Percentiles rank a stretch among this genome's conserved stretches.
These are phyloP conservation scores for Caenorhabditis tropicalis DNA, from an alignment of 1,140 invertebrate species.

Conservation along the genomic window DNA sequence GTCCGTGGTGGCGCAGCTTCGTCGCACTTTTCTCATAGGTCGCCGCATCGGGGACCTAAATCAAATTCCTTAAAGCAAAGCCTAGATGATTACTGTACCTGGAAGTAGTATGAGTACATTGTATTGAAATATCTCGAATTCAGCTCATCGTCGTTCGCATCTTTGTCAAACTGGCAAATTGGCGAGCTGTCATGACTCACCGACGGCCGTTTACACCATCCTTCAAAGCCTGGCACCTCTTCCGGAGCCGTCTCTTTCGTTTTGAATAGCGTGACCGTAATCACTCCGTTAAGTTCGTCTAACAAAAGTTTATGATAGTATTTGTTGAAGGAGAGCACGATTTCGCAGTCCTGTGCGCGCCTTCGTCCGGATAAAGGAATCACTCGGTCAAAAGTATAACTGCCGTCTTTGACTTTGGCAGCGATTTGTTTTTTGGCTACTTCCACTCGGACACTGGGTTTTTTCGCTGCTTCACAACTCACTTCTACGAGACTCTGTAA, in stretches of 20 bases:
- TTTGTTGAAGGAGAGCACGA: slow-evolving; percentile 22
- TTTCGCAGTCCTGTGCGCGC: not conserved
- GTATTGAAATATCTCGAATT: not conserved
- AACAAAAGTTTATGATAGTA: not conserved
- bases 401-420: not conserved
- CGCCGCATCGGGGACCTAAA: slow-evolving; percentile 66
- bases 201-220: slow-evolving; percentile 14
- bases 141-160: slow-evolving; percentile 15
- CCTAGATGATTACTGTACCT: slow-evolving; percentile 2
- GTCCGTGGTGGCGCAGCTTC: slow-evolving; percentile 64
- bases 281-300: not conserved
- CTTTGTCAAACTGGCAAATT: slow-evolving; percentile 35
- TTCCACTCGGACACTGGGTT: not conserved
- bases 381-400: too few species aligned
- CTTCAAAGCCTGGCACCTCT: not conserved
- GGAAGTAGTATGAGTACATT: slow-evolving; percentile 14
- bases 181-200: too few species aligned
- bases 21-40: slow-evolving; percentile 64
- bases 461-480: not conserved
- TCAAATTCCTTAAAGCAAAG: slow-evolving; percentile 63
- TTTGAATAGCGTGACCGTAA: not conserved
- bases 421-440: not conserved
- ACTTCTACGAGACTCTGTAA: slow-evolving; percentile 9
- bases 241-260: not conserved
- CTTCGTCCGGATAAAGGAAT: not conserved